phyloP scores from a whole-genome alignment of 2,797 vertebrate genomes.

The Hoplostethus mediterraneus region DNA sequence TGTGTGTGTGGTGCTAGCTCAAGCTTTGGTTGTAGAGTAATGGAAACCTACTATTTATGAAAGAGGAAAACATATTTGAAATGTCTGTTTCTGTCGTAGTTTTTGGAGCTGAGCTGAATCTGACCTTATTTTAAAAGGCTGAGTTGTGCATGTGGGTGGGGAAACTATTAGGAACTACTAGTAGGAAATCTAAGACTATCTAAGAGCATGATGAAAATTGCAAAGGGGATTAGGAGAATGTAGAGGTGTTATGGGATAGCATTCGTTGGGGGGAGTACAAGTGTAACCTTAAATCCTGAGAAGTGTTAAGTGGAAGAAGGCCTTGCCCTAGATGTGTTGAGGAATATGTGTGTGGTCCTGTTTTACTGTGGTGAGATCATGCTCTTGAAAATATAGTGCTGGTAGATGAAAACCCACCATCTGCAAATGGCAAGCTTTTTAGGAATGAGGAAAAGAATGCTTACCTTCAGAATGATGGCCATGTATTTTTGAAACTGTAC shows the following conservation, averaged over 20 bases:
- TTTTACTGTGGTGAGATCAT: conserved; percentile 45
- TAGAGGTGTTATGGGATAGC: conserved; percentile 14
- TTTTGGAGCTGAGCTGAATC: conserved; percentile 33
- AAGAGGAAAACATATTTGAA: conserved; percentile 69
- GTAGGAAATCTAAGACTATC: conserved; percentile 5
- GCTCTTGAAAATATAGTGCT: background rate
- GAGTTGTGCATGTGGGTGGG: conserved; percentile 5
- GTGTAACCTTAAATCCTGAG: background rate
- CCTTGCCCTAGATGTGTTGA: background rate
- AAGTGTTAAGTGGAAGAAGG: background rate
- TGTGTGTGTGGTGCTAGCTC: conserved; percentile 27
- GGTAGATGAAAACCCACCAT: background rate
- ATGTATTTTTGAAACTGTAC: no score
- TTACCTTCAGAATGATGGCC: no score
- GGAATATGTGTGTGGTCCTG: conserved; percentile 43
- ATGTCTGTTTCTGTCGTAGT: conserved; percentile 65
- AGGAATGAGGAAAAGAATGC: no score
- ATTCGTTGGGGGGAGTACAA: background rate
- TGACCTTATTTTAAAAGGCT: conserved; percentile 31
- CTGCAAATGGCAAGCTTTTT: conserved; percentile 8
- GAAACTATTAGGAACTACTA: background rate
- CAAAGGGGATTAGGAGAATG: conserved; percentile 13
- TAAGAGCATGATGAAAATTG: background rate
- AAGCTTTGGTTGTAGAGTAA: conserved; percentile 70
- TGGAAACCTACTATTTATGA: conserved; percentile 83